Evolutionary conservation across 1,140 invertebrate genomes (phyloP).

Genomic region (Wiebesia pumilae): DNA sequence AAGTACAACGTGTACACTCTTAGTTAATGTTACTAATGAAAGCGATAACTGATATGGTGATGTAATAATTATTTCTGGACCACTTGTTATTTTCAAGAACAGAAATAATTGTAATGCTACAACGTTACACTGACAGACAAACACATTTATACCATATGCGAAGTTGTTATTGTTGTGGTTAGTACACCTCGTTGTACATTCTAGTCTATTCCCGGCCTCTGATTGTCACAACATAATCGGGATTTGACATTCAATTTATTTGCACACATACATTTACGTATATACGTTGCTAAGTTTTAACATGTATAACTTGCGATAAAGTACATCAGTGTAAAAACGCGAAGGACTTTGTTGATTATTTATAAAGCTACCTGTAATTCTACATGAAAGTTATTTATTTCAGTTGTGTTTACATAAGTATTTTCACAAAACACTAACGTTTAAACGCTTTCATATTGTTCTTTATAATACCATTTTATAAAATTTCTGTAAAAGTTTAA

Average conservation of each 20-base stretch:
- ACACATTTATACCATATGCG: conserved; percentile 24
- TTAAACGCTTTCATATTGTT: too few species aligned
- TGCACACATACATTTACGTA: not conserved
- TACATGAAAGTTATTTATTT: too few species aligned
- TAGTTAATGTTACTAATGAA: not conserved
- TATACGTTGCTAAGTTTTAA: conserved; percentile 8
- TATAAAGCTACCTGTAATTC: not conserved
- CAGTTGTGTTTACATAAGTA: too few species aligned
- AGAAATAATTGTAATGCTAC: conserved; percentile 11
- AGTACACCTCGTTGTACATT: not conserved
- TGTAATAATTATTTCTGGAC: not conserved
- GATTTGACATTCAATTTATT: conserved; percentile 49
- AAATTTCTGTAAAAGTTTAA: too few species aligned
- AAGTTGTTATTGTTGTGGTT: conserved; percentile 26
- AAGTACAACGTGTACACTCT: not conserved
- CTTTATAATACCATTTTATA: too few species aligned
- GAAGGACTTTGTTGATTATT: not conserved
- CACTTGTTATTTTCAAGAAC: not conserved
- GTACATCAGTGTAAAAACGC: not conserved
- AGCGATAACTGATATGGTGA: not conserved
- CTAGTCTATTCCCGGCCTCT: conserved; percentile 4
- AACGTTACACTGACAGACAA: not conserved
- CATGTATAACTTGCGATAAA: not conserved
- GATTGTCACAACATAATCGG: conserved; percentile 25
- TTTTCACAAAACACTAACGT: too few species aligned